Base-by-base conservation (phyloP, 2,113 vertebrate genomes). In the Megaceryle maxima region DNA sequence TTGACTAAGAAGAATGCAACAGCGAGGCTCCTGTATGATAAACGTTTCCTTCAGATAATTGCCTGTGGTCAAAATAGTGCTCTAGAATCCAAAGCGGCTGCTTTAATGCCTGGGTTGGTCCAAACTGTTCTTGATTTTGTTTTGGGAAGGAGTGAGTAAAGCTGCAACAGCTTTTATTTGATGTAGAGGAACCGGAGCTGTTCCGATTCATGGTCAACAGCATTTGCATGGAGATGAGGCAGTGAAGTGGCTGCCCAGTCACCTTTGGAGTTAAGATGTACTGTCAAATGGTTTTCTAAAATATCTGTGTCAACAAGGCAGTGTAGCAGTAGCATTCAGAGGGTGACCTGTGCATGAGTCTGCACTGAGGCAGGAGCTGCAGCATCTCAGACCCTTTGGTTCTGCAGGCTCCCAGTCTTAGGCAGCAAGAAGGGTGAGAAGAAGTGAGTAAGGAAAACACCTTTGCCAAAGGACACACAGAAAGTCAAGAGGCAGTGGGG, bases 371-470 rank as follows among this genome's bases (percentile, higher is more conserved):
- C 29, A 72, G 39, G 44, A 70, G 21, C n/a, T 60, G 50, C 10
- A 51, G 35, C 56, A 51, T 33, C 55, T 33, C 33, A 56, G 56
- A 22, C 15, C 22, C 41, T 68, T 19, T 1, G 19, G 3, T 12
- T 60, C 68, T 68, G 43, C 46, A 66, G 29, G 11, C 37, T 60
- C 50, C 44, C n/a, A 31, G 10, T 46, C 70, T 25, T 26, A 72
- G 26, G 22, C 43, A 60, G 22, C 33, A 56, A 43, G 48, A 56
- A 10, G 4, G 0, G 0, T 0, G 0, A 83, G 43, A 31, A 73
- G 76, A 90, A 83, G 35, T 0, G 1, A 63, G 25, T 7, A 43
- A 68, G 31, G 11, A 63, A 84, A 88, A 56, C 6, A 35, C 8
- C 26, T 80, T 80, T 88, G 33, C 53, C 33, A 64, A 83, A 88